Percentiles rank a stretch among this genome's conserved stretches.
Evolutionary conservation across 2,113 vertebrate species (phyloP).

Genomic region (Tenebrosternarchus preto): DNA sequence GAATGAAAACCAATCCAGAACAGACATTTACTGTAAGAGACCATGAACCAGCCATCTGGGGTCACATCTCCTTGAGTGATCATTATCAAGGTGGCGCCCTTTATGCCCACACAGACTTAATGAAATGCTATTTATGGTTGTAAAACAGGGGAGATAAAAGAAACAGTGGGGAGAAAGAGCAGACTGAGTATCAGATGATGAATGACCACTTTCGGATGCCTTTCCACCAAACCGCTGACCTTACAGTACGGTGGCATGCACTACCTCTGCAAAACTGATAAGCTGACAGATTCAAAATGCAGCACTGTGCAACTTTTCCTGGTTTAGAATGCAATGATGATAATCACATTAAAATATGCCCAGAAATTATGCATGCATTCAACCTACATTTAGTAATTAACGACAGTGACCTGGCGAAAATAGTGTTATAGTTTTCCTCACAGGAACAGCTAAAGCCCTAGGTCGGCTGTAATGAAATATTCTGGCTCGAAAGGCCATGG

Average conservation of each 20-base stretch:
- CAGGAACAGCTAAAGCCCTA: no score
- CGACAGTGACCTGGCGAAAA: background rate
- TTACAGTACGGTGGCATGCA: background rate
- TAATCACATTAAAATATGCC: background rate
- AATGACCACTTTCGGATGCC: slow-evolving; percentile 17
- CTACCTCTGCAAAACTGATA: background rate
- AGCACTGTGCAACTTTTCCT: background rate
- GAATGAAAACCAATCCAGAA: background rate
- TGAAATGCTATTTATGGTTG: slow-evolving; percentile 16
- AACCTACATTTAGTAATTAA: slow-evolving; percentile 16
- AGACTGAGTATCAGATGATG: slow-evolving; percentile 1
- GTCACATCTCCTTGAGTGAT: slow-evolving; percentile 13
- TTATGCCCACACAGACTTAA: slow-evolving; percentile 12
- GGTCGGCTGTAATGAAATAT: background rate
- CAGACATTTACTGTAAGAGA: slow-evolving; percentile 10
- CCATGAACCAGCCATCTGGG: background rate
- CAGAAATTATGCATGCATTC: slow-evolving; percentile 8
- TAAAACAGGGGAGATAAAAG: slow-evolving; percentile 13
- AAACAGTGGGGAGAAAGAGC: slow-evolving; percentile 1
- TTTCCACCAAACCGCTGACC: background rate
- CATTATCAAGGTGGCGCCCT: slow-evolving; percentile 8
- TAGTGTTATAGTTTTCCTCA: background rate
- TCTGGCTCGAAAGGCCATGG: background rate
- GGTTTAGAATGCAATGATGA: background rate
- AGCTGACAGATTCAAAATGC: no score